These are phyloP conservation scores for Mionectes macconnelli DNA, from an alignment of 2,113 vertebrate genomes.

Conservation along the genomic window DNA sequence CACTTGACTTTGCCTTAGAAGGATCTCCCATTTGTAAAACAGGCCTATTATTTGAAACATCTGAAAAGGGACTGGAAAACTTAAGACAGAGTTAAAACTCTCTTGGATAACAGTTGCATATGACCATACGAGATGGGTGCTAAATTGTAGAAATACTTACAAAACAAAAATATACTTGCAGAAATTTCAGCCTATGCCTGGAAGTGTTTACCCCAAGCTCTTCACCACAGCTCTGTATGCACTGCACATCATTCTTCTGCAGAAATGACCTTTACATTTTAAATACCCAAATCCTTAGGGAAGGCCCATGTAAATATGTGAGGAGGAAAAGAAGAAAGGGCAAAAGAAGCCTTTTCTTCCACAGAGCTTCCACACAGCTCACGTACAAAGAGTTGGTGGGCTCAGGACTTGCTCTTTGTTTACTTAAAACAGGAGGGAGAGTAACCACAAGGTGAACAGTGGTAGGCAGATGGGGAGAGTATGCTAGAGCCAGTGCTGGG, in stretches of 20 bases:
- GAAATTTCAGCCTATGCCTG: neutral
- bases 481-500: neutral
- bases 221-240: neutral
- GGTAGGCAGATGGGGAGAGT: neutral
- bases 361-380: neutral
- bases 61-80: neutral
- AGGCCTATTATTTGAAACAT: neutral
- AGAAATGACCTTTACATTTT: neutral
- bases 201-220: neutral
- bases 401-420: neutral
- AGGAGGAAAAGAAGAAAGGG: neutral
- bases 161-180: neutral
- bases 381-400: neutral
- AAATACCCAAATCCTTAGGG: neutral
- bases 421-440: neutral
- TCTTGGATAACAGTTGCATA: neutral
- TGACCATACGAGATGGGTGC: neutral
- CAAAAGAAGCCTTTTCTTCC: neutral
- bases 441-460: neutral
- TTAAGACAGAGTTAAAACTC: neutral
- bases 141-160: neutral
- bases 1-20: neutral
- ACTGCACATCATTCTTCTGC: neutral
- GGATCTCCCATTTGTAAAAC: neutral
- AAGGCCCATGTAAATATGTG: accelerated